Evolutionary conservation across 2,797 vertebrate genomes (phyloP), one percentile per base, ranked within the genome.

Genomic region (Sphenopsis melanotis): DNA sequence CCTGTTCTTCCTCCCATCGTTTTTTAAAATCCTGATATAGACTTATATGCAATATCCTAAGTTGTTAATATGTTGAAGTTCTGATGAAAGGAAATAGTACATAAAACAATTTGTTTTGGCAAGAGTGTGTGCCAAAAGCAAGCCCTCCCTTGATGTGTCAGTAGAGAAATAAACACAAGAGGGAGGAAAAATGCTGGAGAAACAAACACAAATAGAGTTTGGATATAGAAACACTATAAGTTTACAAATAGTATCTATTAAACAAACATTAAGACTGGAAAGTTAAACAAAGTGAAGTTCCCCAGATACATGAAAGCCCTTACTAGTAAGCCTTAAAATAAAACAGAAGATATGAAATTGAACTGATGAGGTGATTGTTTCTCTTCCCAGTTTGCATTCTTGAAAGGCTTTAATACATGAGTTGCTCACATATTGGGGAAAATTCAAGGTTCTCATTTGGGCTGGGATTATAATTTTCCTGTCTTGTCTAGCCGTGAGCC

Each of bases 221-320:
- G 93, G 97, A 91, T 92, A 95, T 60, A 81, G 90, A 89, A 97
- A 95, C 37, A 49, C 56, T 57, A 1, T 93, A 81, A 87, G 88
- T 97, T 98, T 98, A 97, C 96, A 97, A 98, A 98, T 96, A 97
- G 90, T 95, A 94, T 90, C 91, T 97, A 78, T 97, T 97, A 98
- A 97, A 95, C 91, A 97, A 97, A 97, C 90, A 97, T 90, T 85
- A 83, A 90, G 89, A 72, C 88, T 96, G 93, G 76, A 95, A 97
- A 97, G 76, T 95, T 97, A 96, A 98, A 97, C 87, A 95, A 95
- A 96, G 39, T 93, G 24, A 91, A 94, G 90, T 87, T 97, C 96
- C 83, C 82, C 92, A 95, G 94, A 91, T 88, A 97, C 97, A 97
- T 97, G 97, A 97, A 98, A 98, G 92, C 53, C 83, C 78, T 97